Evolutionary conservation across 2,888 invertebrate genomes (phyloP), one percentile per base, ranked within the genome.

Genomic region (Epirrhoe alternata): DNA sequence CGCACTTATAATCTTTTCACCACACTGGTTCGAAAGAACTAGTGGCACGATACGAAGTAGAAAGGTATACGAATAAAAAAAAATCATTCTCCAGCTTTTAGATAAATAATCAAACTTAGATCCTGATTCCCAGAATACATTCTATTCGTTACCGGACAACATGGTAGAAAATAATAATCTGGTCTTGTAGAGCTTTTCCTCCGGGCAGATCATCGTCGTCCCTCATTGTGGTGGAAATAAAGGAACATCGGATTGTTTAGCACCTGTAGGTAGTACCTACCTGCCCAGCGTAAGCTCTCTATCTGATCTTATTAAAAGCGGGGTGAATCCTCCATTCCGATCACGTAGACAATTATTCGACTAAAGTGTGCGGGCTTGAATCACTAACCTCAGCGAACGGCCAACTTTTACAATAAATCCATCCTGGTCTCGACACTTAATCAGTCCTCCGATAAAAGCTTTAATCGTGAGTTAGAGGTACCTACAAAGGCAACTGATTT

Each of bases 391-490:
- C 89, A 86, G 82, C 81, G 90, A 90, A 91, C 89, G 90, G 84
- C 88, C 85, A 92, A 93, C 92, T 93, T 93, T 93, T 90, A 92
- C 92, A 92, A 93, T 93, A 92, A 93, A 92, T 92, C 91, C 90
- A 89, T 92, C 90, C 86, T 81, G 83, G 86, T 85, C 87, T 90
- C 91, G 91, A 92, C 92, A 93, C 91, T 92, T 93, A 93, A 92
- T 92, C 92, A 92, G 91, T 88, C 87, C 86, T 85, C 85, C 87
- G 90, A 92, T 92, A 92, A 91, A 92, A 91, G 90, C 90, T 89
- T 91, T 91, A 92, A 92, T 92, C 92, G 89, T 79, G 88, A 88
- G 86, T 89, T 89, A 86, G 87, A 83, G 81, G 80, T 86, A 88
- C 85, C 85, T 84, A 85, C 82, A 75, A 78, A 81, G 81, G 81